Evolutionary conservation across 2,888 invertebrate species (phyloP).

Genomic region (Drosophila greeni): DNA sequence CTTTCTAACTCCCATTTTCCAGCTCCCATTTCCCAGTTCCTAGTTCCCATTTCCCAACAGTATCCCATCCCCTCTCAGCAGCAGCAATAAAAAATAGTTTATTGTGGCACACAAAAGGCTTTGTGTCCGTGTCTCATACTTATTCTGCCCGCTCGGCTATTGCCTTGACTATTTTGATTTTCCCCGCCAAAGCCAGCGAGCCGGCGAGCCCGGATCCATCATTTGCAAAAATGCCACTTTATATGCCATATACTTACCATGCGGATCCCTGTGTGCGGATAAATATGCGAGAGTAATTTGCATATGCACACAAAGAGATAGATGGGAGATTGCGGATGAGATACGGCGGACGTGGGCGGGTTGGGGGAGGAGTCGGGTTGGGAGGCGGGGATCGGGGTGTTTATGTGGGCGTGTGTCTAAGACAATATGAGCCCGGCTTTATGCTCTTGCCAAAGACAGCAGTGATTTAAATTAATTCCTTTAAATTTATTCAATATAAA

Average conservation of each 20-base stretch:
- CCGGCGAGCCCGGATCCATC: constrained; percentile 47
- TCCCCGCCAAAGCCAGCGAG: constrained; percentile 7
- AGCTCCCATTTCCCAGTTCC: not conserved
- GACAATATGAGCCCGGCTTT: constrained; percentile 28
- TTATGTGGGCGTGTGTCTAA: constrained; percentile 10
- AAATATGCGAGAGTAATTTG: constrained; percentile 44
- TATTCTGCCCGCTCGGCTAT: constrained; percentile 17
- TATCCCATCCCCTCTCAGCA: constrained; percentile 16
- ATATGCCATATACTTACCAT: constrained; percentile 25
- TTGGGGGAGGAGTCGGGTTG: not conserved
- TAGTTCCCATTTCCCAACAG: not conserved
- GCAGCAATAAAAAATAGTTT: constrained; percentile 54
- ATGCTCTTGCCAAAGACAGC: not conserved
- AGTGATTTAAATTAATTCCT: constrained; percentile 24
- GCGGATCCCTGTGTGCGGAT: constrained; percentile 7
- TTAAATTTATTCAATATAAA: constrained; percentile 25
- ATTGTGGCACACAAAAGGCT: constrained; percentile 47
- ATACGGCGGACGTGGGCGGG: not conserved
- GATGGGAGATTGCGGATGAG: constrained; percentile 6
- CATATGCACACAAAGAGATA: constrained; percentile 36
- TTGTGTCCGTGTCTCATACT: constrained; percentile 38
- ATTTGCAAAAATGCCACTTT: constrained; percentile 48
- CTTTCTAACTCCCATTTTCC: not conserved
- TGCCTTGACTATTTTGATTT: constrained; percentile 45
- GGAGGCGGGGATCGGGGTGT: not conserved